Conservation (phyloP, 1,140 invertebrate genomes). For the Carcinoscorpius rotundicauda region DNA sequence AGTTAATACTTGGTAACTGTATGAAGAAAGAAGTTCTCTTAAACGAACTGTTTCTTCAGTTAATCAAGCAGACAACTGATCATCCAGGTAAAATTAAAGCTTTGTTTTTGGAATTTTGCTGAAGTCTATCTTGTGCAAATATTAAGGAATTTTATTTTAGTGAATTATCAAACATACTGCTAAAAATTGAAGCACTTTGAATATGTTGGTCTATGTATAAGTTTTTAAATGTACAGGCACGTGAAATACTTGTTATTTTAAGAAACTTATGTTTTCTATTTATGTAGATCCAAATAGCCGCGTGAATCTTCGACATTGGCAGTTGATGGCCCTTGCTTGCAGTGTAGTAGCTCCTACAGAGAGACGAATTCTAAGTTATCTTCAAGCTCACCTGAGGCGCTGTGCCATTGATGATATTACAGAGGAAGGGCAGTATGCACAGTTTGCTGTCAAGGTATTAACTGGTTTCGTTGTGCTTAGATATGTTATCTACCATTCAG, state of each 20-base stretch:
- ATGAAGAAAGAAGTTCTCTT: slow-evolving; percentile 66
- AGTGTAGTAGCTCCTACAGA: slow-evolving; percentile 75
- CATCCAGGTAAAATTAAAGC: slow-evolving; percentile 33
- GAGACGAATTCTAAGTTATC: slow-evolving; percentile 66
- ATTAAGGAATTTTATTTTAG: too few relatives aligned
- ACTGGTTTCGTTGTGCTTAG: not conserved
- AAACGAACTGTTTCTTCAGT: slow-evolving; percentile 81
- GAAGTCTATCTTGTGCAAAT: too few relatives aligned
- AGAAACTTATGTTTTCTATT: slow-evolving; percentile 8
- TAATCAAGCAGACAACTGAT: slow-evolving; percentile 90
- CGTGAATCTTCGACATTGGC: slow-evolving; percentile 82
- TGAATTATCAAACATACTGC: too few relatives aligned
- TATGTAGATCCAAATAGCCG: slow-evolving; percentile 78
- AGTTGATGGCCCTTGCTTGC: slow-evolving; percentile 72
- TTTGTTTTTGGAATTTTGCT: too few relatives aligned
- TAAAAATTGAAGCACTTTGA: too few relatives aligned
- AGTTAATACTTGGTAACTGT: slow-evolving; percentile 75
- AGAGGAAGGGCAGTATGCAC: slow-evolving; percentile 86
- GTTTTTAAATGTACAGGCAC: too few relatives aligned
- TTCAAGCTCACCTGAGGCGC: slow-evolving; percentile 79
- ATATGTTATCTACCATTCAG: too few relatives aligned
- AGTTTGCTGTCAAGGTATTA: slow-evolving; percentile 77
- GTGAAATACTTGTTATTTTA: too few relatives aligned
- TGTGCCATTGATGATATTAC: slow-evolving; percentile 77
- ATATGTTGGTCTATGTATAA: too few relatives aligned